Evolutionary conservation across 2,797 vertebrate genomes (phyloP), one percentile per base, ranked within the genome.

Genomic region (Erethizon dorsatum): DNA sequence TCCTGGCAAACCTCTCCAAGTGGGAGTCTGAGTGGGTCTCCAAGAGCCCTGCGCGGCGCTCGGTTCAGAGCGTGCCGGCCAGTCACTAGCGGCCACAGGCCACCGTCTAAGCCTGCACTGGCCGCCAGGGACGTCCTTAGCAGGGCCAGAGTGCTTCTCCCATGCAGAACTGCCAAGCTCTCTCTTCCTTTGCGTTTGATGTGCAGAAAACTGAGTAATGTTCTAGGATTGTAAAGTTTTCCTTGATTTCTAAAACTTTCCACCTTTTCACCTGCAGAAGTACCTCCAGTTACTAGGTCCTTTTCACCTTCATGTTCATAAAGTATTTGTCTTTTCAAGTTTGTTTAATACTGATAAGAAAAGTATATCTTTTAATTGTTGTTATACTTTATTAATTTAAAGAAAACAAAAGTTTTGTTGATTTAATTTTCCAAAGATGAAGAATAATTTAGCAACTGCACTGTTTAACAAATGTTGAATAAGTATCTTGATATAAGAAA

Each of bases 381-480:
- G 5, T 63, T 94, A 56, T n/a, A 83, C 5, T 84, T 59, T 92
- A 13, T 75, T 95, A 26, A 96, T 73, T 83, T 90, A 77, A 90
- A 80, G 20, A 85, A 13, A 63, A 84, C 73, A 2, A 87, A 56
- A 90, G 6, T 31, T 88, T 84, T 63, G 9, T 77, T 79, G 6
- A 65, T 87, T 69, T 87, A 41, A 31, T 83, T 84, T 95, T 96
- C 12, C 10, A 92, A 91, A 61, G 52, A 65, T 56, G 3, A 94
- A 83, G n/a, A 67, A 83, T 91, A 95, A 84, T 73, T 94, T 67
- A 78, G 33, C 1, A 86, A 77, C 8, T 80, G 82, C 1, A 93
- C 80, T 90, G 52, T 61, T 94, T 97, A 89, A 6, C 80, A 90
- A 94, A 59, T 85, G 4, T 79, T 79, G 26, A 59, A 45, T 89